Conservation (phyloP, 2,888 invertebrate genomes). For the Linnaemya tessellans region DNA sequence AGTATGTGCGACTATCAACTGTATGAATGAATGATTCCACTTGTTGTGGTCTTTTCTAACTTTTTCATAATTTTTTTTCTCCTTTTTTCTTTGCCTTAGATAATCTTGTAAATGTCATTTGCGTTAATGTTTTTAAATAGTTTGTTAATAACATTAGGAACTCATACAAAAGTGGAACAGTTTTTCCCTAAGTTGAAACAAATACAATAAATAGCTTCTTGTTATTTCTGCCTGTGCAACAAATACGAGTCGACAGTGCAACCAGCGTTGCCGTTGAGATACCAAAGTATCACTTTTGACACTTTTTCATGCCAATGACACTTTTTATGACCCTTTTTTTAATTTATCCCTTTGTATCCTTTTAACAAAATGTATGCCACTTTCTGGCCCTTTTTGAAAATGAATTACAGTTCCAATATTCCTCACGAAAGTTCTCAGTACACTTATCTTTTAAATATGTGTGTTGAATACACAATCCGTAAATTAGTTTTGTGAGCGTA, state of each 20-base stretch:
- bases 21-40: conserved; percentile 23
- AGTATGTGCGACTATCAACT: conserved; percentile 13
- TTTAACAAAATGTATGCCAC: too few relatives aligned
- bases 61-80: neutral
- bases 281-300: too few relatives aligned
- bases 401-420: too few relatives aligned
- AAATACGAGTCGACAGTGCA: neutral
- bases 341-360: too few relatives aligned
- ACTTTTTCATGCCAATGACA: too few relatives aligned
- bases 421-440: too few relatives aligned
- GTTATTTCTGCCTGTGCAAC: neutral
- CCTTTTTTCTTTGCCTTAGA: conserved; percentile 11
- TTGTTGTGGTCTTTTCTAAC: conserved; percentile 44
- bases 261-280: too few relatives aligned
- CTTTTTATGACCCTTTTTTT: too few relatives aligned
- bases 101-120: conserved; percentile 68
- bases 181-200: conserved; percentile 1
- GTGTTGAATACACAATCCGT: too few relatives aligned
- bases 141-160: conserved; percentile 67
- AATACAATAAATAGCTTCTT: neutral
- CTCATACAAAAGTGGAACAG: conserved; percentile 55
- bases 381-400: too few relatives aligned
- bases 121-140: conserved; percentile 68
- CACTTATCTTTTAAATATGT: too few relatives aligned
- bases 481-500: too few relatives aligned